These are phyloP conservation scores for Indicator maculatus DNA, from an alignment of 2,113 vertebrate species.

Conservation along the genomic window DNA sequence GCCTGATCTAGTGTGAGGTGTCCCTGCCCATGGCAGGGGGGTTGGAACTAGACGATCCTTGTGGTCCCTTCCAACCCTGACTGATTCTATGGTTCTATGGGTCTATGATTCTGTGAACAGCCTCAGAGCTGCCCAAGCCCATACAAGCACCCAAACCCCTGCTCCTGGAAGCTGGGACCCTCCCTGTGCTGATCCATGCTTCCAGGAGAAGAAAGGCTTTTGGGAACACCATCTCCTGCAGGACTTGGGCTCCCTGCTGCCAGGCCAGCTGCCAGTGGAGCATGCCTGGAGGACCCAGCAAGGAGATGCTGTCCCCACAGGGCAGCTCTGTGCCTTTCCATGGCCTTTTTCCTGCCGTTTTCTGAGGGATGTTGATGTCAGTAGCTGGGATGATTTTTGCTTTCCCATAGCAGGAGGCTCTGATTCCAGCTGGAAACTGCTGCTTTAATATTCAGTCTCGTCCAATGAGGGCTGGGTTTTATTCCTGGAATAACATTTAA, in stretches of 20 bases:
- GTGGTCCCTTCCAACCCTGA: too few species aligned
- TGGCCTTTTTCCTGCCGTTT: neutral
- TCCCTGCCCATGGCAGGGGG: too few species aligned
- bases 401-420: constrained; percentile 20
- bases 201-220: neutral
- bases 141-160: too few species aligned
- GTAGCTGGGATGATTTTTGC: neutral
- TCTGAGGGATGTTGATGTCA: neutral
- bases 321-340: neutral
- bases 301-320: neutral
- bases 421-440: constrained; percentile 79
- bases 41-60: too few species aligned
- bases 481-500: constrained; percentile 86
- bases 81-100: too few species aligned
- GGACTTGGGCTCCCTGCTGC: neutral
- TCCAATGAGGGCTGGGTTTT: constrained; percentile 75
- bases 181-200: accelerated
- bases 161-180: neutral
- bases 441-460: constrained; percentile 72
- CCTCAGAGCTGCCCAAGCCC: too few species aligned
- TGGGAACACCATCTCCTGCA: accelerated
- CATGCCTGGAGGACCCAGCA: accelerated
- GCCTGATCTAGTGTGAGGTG: too few species aligned
- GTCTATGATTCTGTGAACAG: too few species aligned
- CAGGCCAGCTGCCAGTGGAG: accelerated